Conservation (phyloP, 2,113 vertebrate species). For the Charina bottae region DNA sequence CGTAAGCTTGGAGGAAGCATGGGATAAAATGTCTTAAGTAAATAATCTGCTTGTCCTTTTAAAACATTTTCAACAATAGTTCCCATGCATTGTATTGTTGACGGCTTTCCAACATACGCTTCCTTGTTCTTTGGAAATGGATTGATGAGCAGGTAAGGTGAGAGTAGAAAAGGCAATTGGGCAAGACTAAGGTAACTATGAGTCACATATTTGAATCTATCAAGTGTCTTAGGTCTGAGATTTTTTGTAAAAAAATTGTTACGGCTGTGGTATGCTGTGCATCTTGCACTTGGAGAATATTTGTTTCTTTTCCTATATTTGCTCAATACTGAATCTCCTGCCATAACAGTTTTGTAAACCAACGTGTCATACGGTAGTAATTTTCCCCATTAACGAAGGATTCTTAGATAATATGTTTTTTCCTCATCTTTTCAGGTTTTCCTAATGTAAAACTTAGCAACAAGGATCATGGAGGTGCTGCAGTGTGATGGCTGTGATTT, state of each 20-base stretch:
- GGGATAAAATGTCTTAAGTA: neutral
- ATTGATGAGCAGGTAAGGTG: neutral
- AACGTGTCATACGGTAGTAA: neutral
- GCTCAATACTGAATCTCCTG: neutral
- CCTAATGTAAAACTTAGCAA: slow-evolving; percentile 89
- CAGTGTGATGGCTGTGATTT: slow-evolving; percentile 99
- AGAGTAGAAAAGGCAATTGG: slow-evolving; percentile 18
- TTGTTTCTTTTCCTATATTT: neutral
- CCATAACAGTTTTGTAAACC: slow-evolving; percentile 9
- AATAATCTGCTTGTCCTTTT: neutral
- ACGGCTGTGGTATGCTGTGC: neutral
- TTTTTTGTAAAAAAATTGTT: neutral
- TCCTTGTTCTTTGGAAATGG: slow-evolving; percentile 38
- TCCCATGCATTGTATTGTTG: neutral
- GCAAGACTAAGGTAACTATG: slow-evolving; percentile 28
- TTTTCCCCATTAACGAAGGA: neutral
- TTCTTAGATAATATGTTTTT: neutral
- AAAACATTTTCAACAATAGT: neutral
- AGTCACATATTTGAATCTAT: slow-evolving; percentile 29
- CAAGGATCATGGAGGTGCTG: slow-evolving; percentile 91
- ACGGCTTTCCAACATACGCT: neutral
- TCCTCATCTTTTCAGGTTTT: slow-evolving; percentile 74
- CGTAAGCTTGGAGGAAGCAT: neutral
- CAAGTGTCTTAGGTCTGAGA: slow-evolving; percentile 22
- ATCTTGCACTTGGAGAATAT: neutral